A percentile compares a stretch with the other conserved stretches of the same genome.
phyloP scores from a whole-genome alignment of 2,797 vertebrate species.

The Apogon talboti region DNA sequence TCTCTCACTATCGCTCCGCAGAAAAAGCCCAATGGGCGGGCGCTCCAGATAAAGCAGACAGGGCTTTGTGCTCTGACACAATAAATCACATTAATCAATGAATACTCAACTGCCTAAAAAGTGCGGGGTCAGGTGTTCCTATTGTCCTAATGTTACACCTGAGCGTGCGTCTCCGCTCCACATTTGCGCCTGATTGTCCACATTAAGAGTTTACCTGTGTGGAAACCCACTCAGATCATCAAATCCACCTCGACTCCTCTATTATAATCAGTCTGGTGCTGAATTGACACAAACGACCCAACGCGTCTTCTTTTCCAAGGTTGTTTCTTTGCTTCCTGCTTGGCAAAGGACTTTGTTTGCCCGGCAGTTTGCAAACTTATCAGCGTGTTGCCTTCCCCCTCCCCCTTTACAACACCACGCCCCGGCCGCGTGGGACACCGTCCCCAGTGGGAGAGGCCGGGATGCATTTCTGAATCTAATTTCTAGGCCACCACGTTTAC shows the following conservation, averaged over 20 bases:
- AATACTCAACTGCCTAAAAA: conserved; percentile 12
- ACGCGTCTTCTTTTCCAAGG: conserved; percentile 11
- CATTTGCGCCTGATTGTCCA: too few relatives aligned
- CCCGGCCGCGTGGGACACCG: conserved; percentile 44
- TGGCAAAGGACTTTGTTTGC: conserved; percentile 46
- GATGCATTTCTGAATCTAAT: conserved; percentile 51
- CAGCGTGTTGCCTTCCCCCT: conserved; percentile 46
- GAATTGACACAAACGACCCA: neutral
- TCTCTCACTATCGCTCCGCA: conserved; percentile 66
- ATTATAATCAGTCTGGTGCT: conserved; percentile 23
- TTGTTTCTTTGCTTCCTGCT: conserved; percentile 56
- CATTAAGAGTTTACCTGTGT: neutral
- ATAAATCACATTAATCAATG: conserved; percentile 59
- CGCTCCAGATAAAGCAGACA: conserved; percentile 58
- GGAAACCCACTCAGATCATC: neutral
- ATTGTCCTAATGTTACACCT: conserved; percentile 15
- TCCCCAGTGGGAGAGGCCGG: conserved; percentile 29
- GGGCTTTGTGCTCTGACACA: conserved; percentile 62
- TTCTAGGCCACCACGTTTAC: conserved; percentile 35
- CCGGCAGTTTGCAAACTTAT: conserved; percentile 70
- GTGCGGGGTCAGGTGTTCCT: neutral
- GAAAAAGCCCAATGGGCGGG: conserved; percentile 74
- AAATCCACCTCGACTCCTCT: conserved; percentile 4
- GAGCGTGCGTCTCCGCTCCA: conserved; percentile 9
- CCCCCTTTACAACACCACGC: conserved; percentile 56